Conservation (phyloP, 2,113 vertebrate species). For the Argyrosomus japonicus region DNA sequence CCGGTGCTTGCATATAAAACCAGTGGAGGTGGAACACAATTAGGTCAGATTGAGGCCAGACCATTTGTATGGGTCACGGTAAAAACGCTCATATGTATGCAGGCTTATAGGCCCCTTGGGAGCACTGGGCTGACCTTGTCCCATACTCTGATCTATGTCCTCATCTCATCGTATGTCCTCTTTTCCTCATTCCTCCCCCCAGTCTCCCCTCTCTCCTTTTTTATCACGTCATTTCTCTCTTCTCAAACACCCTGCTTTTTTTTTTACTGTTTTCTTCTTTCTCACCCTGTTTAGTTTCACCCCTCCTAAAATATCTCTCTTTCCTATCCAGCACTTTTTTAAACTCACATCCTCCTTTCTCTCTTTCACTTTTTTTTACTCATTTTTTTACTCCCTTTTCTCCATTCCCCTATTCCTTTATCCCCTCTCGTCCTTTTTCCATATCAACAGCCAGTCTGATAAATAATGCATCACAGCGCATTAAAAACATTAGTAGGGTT, state of each 20-base stretch:
- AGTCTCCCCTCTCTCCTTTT: constrained; percentile 34
- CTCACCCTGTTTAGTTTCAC: constrained; percentile 21
- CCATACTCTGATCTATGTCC: constrained; percentile 79
- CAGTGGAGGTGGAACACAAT: constrained; percentile 68
- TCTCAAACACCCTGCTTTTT: constrained; percentile 19
- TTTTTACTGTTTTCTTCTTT: constrained; percentile 34
- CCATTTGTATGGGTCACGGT: constrained; percentile 78
- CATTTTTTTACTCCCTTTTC: constrained; percentile 55
- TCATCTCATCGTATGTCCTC: constrained; percentile 63
- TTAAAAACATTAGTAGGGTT: constrained; percentile 84
- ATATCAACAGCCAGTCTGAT: constrained; percentile 83
- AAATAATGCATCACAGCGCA: constrained; percentile 85
- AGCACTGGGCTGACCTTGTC: constrained; percentile 78
- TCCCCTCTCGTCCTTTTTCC: constrained; percentile 63
- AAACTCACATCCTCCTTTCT: constrained; percentile 16
- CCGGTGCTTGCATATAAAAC: constrained; percentile 57
- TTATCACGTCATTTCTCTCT: constrained; percentile 61
- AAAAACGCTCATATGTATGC: constrained; percentile 81
- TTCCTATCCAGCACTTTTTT: background rate
- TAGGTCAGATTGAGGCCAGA: constrained; percentile 76
- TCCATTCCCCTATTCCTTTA: constrained; percentile 53
- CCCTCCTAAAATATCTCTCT: constrained; percentile 12
- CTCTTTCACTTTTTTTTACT: constrained; percentile 33
- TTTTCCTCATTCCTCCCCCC: constrained; percentile 56
- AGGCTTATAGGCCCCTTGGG: constrained; percentile 68